Evolutionary conservation across 2,888 invertebrate genomes (phyloP), one percentile per base, ranked within the genome.

Genomic region (Drosophila conformis): DNA sequence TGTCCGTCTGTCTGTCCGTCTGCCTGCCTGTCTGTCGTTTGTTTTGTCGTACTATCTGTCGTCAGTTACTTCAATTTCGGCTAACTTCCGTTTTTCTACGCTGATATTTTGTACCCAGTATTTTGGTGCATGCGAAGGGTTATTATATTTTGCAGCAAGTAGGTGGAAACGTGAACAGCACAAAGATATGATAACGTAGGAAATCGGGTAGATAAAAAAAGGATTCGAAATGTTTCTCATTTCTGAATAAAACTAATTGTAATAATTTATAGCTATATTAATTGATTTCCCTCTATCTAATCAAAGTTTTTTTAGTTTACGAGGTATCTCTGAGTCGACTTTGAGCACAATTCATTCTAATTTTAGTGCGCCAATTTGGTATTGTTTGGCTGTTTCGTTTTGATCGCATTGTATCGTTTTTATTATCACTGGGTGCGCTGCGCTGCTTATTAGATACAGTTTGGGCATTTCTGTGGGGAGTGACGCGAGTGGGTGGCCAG

Each of bases 381-480:
- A 71, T 71, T 75, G 64, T 75, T 61, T 25, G 60, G 40, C 51
- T 74, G 51, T 65, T 71, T 77, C 72, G 61, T 73, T 69, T 80
- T 64, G 74, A 74, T 74, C 63, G 77, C 66, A 64, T 80, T 80
- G 71, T 80, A 80, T 69, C 49, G 66, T 25, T 62, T 75, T 69
- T 77, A 67, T 71, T 72, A 60, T 71, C 61, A 33, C 33, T 73
- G 80, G 66, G 73, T 80, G 71, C 56, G 80, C 67, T 73, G 76
- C 76, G 80, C 67, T 73, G 76, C 76, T 73, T 73, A 65, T 73
- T 76, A 35, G 73, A 59, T 62, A 67, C 66, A 76, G 56, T 65
- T 49, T 62, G 70, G 62, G 27, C 54, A 70, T 35, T 46, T 21
- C 11, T 46, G 4, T 29, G 54, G 35, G 27, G 27, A 31, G 25